Base-by-base conservation (phyloP, 2,888 invertebrate genomes). In the Mechanitis mazaeus region DNA sequence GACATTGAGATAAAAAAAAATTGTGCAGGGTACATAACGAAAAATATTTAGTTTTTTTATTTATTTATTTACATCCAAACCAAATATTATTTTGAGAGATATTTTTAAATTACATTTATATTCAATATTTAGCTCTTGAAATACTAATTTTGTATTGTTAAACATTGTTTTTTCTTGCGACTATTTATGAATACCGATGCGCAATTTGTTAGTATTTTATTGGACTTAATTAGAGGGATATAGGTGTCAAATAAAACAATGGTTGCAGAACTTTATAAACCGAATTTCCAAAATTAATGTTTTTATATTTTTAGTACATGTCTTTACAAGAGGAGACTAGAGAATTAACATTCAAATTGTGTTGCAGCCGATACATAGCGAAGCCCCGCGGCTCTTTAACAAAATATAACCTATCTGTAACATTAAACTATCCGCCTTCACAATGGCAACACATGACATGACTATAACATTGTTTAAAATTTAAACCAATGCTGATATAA, bases 291-390 rank as follows among this genome's bases (percentile, higher is more conserved):
- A 89, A 88, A 85, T 83, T 83, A 82, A 81, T 71, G 80, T 83
- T 85, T 80, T 72, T 81, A 45, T 84, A 85, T 80, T 71, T 82
- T 82, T 80, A 66, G 80, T 83, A 80, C 80, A 79, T 85, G 87
- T 87, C 85, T 88, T 89, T 85, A 88, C 85, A 87, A 87, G 87
- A 87, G 77, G 83, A 89, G 90, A 90, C 90, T 90, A 90, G 90
- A 90, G 82, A 84, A 84, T 80, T 84, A 87, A 86, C 85, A 84
- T 82, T 83, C 77, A 84, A 85, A 80, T 77, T 81, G 81, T 81
- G 80, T 78, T 79, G 81, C 72, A 76, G 76, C 77, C 78, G 77
- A 82, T 78, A 76, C 77, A 74, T 75, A 81, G 81, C 84, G 75
- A 20, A 84, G 83, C 82, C 83, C 80, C 77, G 55, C 58, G 72